Evolutionary conservation across 35 echinoderm and acorn worm genomes (phyloP).

Genomic region (Heliocidaris tuberculata): DNA sequence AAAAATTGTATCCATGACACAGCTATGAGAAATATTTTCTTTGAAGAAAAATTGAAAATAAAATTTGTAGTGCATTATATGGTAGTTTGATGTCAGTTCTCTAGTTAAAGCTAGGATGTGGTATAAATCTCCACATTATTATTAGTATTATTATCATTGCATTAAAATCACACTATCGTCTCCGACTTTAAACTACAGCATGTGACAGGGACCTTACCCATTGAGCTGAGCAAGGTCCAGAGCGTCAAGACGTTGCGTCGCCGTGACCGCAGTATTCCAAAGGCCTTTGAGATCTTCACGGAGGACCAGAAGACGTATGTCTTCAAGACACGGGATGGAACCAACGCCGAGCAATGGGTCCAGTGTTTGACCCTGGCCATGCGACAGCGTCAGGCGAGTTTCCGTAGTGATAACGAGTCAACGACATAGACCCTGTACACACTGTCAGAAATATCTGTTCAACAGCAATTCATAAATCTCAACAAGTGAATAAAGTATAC

Average conservation of each 20-base stretch:
- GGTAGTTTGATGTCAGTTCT: too few relatives aligned
- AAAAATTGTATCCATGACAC: too few relatives aligned
- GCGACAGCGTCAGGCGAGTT: constrained; percentile 49
- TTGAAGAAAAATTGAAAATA: too few relatives aligned
- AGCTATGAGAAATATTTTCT: too few relatives aligned
- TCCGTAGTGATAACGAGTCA: constrained; percentile 40
- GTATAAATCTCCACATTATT: too few relatives aligned
- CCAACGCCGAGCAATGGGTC: constrained; percentile 95
- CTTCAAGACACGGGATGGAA: constrained; percentile 93
- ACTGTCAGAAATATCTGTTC: neutral
- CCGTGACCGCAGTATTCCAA: constrained; percentile 90
- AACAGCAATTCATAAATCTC: neutral
- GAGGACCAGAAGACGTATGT: constrained; percentile 95
- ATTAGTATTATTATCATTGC: too few relatives aligned
- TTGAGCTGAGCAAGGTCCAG: constrained; percentile 93
- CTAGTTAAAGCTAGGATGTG: too few relatives aligned
- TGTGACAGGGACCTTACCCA: constrained; percentile 71
- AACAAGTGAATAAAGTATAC: neutral
- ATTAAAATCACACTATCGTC: too few relatives aligned
- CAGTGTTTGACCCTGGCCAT: constrained; percentile 98
- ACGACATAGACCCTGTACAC: neutral
- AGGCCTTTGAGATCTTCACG: constrained; percentile 98
- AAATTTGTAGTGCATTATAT: too few relatives aligned
- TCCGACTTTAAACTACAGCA: constrained; percentile 7
- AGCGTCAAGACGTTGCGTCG: constrained; percentile 92